Conservation (phyloP, 35 echinoderm and acorn worm species). For the Amphiura filiformis region DNA sequence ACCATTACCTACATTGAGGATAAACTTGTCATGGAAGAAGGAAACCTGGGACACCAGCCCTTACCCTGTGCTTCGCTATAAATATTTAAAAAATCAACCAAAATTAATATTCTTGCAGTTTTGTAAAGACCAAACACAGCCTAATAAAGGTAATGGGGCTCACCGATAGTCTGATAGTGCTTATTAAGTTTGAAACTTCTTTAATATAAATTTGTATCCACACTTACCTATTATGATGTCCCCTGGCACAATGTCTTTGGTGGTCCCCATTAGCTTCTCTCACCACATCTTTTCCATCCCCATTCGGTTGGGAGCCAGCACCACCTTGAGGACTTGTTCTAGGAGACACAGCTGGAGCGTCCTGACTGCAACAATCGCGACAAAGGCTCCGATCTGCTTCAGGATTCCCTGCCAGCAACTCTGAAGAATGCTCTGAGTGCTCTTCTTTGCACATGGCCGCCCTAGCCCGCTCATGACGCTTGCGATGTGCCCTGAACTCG, state of each 20-base stretch:
- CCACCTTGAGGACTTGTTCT: constrained; percentile 9
- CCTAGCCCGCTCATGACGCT: constrained; percentile 82
- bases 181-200: too few species aligned
- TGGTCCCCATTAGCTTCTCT: background rate
- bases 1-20: too few species aligned
- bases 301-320: background rate
- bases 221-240: constrained; percentile 6
- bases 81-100: too few species aligned
- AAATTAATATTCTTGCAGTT: too few species aligned
- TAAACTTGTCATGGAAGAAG: too few species aligned
- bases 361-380: constrained; percentile 87
- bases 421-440: constrained; percentile 33
- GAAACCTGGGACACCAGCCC: too few species aligned
- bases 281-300: background rate
- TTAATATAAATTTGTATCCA: too few species aligned
- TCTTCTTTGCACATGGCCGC: constrained; percentile 68
- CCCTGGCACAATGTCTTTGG: background rate
- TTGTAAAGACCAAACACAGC: too few species aligned
- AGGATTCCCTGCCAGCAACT: constrained; percentile 78
- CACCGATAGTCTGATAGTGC: too few species aligned
- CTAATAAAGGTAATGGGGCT: too few species aligned
- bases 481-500: constrained; percentile 88
- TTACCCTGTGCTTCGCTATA: too few species aligned
- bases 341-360: constrained; percentile 33
- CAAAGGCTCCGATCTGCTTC: constrained; percentile 87